Evolutionary conservation across 2,113 vertebrate genomes (phyloP).

Genomic region (Crotalus tigris): DNA sequence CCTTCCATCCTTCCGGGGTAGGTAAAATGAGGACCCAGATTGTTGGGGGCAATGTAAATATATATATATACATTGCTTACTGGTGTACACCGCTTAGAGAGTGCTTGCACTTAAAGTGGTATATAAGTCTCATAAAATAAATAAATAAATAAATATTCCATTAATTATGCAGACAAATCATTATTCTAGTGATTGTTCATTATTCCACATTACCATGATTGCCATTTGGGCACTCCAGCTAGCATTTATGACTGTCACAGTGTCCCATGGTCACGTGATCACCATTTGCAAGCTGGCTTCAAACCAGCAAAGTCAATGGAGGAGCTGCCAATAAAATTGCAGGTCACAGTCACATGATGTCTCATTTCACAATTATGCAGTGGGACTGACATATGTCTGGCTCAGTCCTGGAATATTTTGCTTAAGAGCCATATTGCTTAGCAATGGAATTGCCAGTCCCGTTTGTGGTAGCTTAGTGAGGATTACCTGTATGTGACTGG

Average conservation of each 20-base stretch:
- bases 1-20: no score
- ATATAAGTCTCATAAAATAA: no score
- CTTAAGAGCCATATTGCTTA: background rate
- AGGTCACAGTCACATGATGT: background rate
- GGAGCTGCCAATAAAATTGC: background rate
- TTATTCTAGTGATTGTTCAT: no score
- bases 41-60: no score
- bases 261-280: background rate
- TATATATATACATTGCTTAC: no score
- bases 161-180: no score
- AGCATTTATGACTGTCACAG: background rate
- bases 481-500: background rate
- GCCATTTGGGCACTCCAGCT: background rate
- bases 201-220: background rate
- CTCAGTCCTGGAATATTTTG: background rate
- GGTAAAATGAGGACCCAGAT: no score
- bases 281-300: background rate
- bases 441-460: background rate
- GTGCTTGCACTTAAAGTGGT: no score
- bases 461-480: background rate
- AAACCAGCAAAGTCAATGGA: background rate
- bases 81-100: no score
- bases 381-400: background rate
- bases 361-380: background rate
- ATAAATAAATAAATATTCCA: no score